Base-by-base conservation (phyloP, 1,140 invertebrate species). In the Andricus grossulariae region DNA sequence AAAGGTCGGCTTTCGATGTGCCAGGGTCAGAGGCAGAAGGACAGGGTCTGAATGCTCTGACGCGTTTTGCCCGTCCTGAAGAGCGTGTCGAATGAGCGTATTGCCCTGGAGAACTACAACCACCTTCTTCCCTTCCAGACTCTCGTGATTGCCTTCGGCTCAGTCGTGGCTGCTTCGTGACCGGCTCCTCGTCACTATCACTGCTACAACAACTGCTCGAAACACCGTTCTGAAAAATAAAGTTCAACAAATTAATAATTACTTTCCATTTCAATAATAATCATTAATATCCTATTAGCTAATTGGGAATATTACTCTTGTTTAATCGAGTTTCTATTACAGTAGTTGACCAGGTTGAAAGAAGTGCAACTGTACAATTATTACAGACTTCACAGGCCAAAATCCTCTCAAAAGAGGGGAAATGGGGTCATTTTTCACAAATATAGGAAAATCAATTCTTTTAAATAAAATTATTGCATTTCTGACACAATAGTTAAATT, bases 131-230 rank as follows among this genome's bases (percentile, higher is more conserved):
- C 79, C 86, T 86, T 82, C 80, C 86, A 57, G 85, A 84, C 73
- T 88, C 88, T 54, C 88, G 86, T 78, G 87, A 90, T 81, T 87
- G 84, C 81, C 82, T 82, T 39, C 88, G 90, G 81, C 91, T 91
- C 13, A 94, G 90, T 39, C 94, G 89, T n/a, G 93, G 93, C 77
- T 94, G 94, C 84, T 95, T 95, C 77, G 92, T 92, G 51, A 94
- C 93, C 50, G 94, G 94, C 84, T 95, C 94, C 89, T 95, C 94
- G 91, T 94, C 94, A 86, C 93, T 94, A 80, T 82, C 78, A 81
- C 84, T 85, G 78, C 84, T 87, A 76, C 86, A 89, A 19, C 80
- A 82, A 66, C 78, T 78, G 70, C 25, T 32, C 25, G 71, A 79
- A 76, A 85, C 71, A 19, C 82, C 78, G 83, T 87, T 90, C 91